Evolutionary conservation across 2,888 invertebrate genomes (phyloP).

Genomic region (Zeuzera pyrina): DNA sequence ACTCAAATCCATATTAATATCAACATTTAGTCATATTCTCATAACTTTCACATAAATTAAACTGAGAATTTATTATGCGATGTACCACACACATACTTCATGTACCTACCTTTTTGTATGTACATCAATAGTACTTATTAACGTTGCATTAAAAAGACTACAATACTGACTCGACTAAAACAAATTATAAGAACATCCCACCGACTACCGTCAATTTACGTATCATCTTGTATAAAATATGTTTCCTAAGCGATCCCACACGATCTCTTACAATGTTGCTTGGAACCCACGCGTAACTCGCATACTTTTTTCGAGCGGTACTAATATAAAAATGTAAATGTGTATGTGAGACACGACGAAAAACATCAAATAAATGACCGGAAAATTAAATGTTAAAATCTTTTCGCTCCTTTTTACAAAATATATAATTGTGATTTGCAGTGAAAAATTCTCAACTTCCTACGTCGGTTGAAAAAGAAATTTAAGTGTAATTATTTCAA

Average conservation of each 20-base stretch:
- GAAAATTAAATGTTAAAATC: too few relatives aligned
- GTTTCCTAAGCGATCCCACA: slow-evolving; percentile 17
- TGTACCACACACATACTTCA: slow-evolving; percentile 8
- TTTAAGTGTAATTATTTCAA: too few relatives aligned
- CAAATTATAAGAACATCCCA: slow-evolving; percentile 19
- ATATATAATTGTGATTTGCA: too few relatives aligned
- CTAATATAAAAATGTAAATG: too few relatives aligned
- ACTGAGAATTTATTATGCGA: slow-evolving; percentile 5
- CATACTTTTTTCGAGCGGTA: slow-evolving; percentile 15
- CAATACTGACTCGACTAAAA: slow-evolving; percentile 7
- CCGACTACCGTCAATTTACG: slow-evolving; percentile 14
- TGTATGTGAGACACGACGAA: too few relatives aligned
- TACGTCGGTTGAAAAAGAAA: too few relatives aligned
- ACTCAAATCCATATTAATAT: too few relatives aligned
- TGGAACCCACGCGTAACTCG: slow-evolving; percentile 2
- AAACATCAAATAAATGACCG: too few relatives aligned
- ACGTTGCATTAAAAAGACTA: background rate
- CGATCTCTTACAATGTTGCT: slow-evolving; percentile 19
- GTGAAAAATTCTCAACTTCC: too few relatives aligned
- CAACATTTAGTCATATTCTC: too few relatives aligned
- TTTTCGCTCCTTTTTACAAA: too few relatives aligned
- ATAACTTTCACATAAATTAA: slow-evolving; percentile 21
- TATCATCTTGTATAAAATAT: slow-evolving; percentile 22
- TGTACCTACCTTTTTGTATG: background rate
- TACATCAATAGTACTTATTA: too few relatives aligned